Evolutionary conservation across 2,888 invertebrate genomes (phyloP).

Genomic region (Nasonia oneida): DNA sequence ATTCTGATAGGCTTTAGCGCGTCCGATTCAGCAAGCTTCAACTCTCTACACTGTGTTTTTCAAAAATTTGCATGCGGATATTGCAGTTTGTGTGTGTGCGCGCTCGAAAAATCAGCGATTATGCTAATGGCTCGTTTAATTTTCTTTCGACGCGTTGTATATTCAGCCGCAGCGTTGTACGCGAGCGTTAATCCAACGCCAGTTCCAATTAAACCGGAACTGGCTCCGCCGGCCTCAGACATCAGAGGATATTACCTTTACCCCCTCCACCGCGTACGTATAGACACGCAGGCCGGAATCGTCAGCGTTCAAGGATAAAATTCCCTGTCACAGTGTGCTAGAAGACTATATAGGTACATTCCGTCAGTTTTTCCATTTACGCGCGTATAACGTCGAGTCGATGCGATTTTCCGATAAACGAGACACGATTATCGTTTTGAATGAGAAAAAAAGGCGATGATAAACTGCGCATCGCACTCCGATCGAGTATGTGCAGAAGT

Average conservation of each 20-base stretch:
- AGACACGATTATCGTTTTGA: background rate
- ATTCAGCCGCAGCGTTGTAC: conserved; percentile 44
- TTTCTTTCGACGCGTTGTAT: conserved; percentile 23
- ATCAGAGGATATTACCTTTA: conserved; percentile 40
- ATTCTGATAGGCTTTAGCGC: background rate
- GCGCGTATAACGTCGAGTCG: background rate
- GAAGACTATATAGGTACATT: background rate
- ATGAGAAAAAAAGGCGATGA: background rate
- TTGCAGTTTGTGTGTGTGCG: no score
- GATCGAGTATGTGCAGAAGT: background rate
- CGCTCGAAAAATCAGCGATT: conserved; percentile 2
- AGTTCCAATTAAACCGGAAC: conserved; percentile 61
- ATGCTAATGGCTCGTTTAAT: conserved; percentile 32
- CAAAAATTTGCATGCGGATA: no score
- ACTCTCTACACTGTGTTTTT: no score
- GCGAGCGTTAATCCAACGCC: conserved; percentile 63
- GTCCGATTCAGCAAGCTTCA: background rate
- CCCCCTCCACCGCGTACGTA: background rate
- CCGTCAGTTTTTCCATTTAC: background rate
- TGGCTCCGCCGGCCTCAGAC: conserved; percentile 37
- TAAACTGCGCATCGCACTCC: background rate
- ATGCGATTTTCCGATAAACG: background rate
- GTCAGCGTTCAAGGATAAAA: background rate
- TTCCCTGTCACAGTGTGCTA: background rate
- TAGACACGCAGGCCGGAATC: background rate